Evolutionary conservation across 2,113 vertebrate genomes (phyloP), one percentile per base, ranked within the genome.

Genomic region (Fulmarus glacialis): DNA sequence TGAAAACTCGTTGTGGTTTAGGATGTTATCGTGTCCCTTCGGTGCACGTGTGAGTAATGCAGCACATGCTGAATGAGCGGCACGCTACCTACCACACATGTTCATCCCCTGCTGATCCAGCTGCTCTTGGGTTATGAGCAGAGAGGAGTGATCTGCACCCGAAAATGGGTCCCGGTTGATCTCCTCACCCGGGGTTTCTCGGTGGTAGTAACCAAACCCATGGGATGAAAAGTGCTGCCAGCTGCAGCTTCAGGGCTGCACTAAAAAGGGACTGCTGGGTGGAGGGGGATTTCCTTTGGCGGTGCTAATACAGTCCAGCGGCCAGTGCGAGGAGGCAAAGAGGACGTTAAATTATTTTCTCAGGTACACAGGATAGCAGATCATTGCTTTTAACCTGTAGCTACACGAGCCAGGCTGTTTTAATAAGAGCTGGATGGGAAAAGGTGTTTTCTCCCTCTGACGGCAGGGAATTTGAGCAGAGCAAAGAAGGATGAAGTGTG

Each of bases 1-100:
- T 72, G 94, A 92, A 98, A 97, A 9, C 11, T 40, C 23, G 3
- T 14, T 89, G 95, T 23, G 96, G 96, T 94, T 88, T 53, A 4
- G 50, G 53, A 45, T 50, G n/a, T 48, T 56, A 36, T 22, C 40
- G 4, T 9, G 11, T 36, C 75, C 43, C 71, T 59, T 40, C 0
- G 2, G 21, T 5, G 66, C 78, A 18, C 11, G 4, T 64, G 80
- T 2, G 18, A 30, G 82, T 10, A 12, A 8, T 0, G 34, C 18
- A 5, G 42, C 26, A 4, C 4, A 0, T 4, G 60, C 56, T 9
- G 32, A 9, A 5, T 0, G 27, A 47, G 79, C 30, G 9, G 9
- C 64, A 9, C 9, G 0, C 34, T 52, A 5, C 36, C 77, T 4
- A 2, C 50, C 2, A 0, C 2, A 4, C 16, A 2, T 15, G 12